These are phyloP conservation scores for Colletes gigas DNA, from an alignment of 1,140 invertebrate genomes.

Conservation along the genomic window DNA sequence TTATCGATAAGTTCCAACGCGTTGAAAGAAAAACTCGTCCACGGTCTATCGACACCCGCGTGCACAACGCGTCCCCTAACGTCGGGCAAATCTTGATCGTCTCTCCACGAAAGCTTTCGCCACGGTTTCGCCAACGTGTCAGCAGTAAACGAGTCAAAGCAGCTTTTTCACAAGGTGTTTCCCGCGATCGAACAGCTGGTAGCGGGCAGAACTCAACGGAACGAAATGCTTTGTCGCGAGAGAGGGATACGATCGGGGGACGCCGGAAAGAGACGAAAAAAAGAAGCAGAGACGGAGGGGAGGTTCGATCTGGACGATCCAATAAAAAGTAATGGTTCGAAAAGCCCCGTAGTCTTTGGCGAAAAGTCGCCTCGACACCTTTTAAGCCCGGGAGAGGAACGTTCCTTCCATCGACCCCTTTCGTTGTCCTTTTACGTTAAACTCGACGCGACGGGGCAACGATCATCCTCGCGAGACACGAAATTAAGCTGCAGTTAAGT, in stretches of 20 bases:
- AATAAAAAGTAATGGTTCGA: constrained; percentile 71
- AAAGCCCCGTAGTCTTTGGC: constrained; percentile 67
- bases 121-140: constrained; percentile 20
- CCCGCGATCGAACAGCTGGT: constrained; percentile 50
- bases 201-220: constrained; percentile 30
- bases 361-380: constrained; percentile 75
- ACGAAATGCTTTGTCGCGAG: constrained; percentile 23
- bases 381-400: constrained; percentile 68
- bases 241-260: neutral
- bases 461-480: constrained; percentile 65
- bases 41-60: too few relatives aligned
- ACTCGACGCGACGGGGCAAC: constrained; percentile 66
- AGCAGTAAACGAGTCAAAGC: constrained; percentile 44
- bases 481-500: constrained; percentile 64
- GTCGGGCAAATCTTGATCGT: constrained; percentile 55
- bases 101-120: constrained; percentile 38
- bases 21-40: too few relatives aligned
- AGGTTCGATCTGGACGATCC: constrained; percentile 54
- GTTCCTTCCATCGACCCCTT: constrained; percentile 54
- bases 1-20: too few relatives aligned
- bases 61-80: neutral
- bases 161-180: constrained; percentile 55
- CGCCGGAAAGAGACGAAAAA: neutral
- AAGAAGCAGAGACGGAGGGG: neutral
- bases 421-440: constrained; percentile 61